Percentiles rank a stretch among this genome's conserved stretches.
phyloP scores from a whole-genome alignment of 2,113 vertebrate species.

The Campylomormyrus numenius region DNA sequence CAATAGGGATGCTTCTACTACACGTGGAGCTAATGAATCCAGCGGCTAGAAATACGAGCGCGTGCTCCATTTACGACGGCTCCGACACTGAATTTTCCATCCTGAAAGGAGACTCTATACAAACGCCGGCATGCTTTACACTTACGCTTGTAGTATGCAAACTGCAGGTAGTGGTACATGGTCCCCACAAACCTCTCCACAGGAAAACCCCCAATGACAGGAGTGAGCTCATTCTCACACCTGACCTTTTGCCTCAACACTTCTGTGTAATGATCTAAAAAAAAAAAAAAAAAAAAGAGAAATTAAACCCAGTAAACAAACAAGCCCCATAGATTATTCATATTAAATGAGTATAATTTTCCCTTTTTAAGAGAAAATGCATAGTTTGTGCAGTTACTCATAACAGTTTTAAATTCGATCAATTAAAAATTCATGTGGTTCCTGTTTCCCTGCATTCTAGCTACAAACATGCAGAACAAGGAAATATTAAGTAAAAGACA shows the following conservation, averaged over 20 bases:
- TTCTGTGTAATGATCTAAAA: constrained; percentile 83
- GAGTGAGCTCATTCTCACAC: constrained; percentile 83
- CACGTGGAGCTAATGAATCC: not conserved
- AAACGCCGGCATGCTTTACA: constrained; percentile 19
- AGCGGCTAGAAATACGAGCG: not conserved
- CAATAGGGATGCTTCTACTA: not conserved
- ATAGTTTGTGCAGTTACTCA: not conserved
- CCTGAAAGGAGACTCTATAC: not conserved
- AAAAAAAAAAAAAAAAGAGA: not conserved
- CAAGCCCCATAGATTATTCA: not conserved
- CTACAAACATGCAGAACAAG: not conserved
- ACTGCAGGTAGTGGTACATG: constrained; percentile 98
- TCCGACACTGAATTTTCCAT: not conserved
- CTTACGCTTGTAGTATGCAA: constrained; percentile 96
- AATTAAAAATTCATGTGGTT: not conserved
- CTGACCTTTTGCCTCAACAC: constrained; percentile 80
- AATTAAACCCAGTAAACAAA: not conserved
- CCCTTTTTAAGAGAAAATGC: not conserved
- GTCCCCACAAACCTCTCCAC: constrained; percentile 97
- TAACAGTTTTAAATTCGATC: not conserved
- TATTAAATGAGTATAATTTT: not conserved
- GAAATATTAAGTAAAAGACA: not conserved
- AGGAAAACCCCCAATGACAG: constrained; percentile 79
- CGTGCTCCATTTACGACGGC: not conserved
- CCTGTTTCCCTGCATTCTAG: not conserved